Conservation (phyloP, 1,140 invertebrate species). For the Eumaeus atala region DNA sequence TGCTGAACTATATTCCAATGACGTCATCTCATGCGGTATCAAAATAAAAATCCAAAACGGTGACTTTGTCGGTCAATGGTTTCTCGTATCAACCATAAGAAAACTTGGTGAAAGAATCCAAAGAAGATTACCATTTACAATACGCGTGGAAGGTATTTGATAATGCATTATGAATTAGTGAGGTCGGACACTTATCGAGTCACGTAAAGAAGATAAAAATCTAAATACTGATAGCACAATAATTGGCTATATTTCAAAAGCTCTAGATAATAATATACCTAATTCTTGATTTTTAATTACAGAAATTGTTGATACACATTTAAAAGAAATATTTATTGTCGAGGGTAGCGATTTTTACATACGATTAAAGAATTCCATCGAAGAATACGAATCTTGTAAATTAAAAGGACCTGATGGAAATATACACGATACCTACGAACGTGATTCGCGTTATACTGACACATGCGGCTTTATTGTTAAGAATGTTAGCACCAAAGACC, state of each 20-base stretch:
- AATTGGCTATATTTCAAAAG: constrained; percentile 12
- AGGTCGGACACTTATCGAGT: constrained; percentile 31
- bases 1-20: constrained; percentile 25
- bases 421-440: constrained; percentile 19
- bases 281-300: constrained; percentile 25
- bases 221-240: constrained; percentile 8
- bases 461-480: constrained; percentile 39
- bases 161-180: constrained; percentile 20
- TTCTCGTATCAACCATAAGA: constrained; percentile 29
- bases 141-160: constrained; percentile 46
- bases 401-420: constrained; percentile 35
- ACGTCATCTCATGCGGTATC: constrained; percentile 33
- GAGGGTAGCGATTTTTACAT: constrained; percentile 45
- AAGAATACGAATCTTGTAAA: constrained; percentile 35
- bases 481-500: constrained; percentile 24
- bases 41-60: constrained; percentile 25
- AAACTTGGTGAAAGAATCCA: constrained; percentile 27
- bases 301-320: constrained; percentile 38
- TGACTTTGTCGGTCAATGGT: constrained; percentile 40
- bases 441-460: constrained; percentile 20
- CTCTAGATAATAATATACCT: constrained; percentile 7
- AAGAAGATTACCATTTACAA: constrained; percentile 38
- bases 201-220: constrained; percentile 39
- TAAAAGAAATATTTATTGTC: constrained; percentile 31
- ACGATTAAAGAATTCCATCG: constrained; percentile 34